phyloP scores from a whole-genome alignment of 2,888 invertebrate genomes.

The Allacma fusca region DNA sequence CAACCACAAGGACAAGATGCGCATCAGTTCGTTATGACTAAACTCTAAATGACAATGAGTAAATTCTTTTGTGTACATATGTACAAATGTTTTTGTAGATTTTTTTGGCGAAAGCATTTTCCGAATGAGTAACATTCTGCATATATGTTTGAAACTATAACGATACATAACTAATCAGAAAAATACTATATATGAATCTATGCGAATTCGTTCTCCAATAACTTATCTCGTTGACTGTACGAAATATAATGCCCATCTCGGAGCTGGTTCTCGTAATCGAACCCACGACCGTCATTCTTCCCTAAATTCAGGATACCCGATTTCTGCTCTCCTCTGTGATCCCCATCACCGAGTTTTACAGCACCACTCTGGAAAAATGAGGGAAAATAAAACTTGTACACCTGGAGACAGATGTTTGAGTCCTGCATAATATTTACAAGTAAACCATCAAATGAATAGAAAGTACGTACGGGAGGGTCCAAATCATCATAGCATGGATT shows the following conservation, averaged over 20 bases:
- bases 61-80: too few species aligned
- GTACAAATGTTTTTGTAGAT: too few species aligned
- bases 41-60: too few species aligned
- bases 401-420: neutral
- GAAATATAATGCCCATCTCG: constrained; percentile 41
- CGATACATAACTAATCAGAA: too few species aligned
- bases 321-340: constrained; percentile 24
- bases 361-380: neutral
- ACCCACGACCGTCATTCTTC: constrained; percentile 14
- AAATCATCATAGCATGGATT: constrained; percentile 44
- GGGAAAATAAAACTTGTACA: neutral
- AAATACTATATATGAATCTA: constrained; percentile 20
- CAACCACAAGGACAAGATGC: too few species aligned
- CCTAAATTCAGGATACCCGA: constrained; percentile 39
- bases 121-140: too few species aligned
- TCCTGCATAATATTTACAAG: neutral
- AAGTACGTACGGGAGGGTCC: constrained; percentile 11
- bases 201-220: constrained; percentile 44
- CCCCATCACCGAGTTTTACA: neutral
- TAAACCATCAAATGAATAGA: too few species aligned
- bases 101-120: too few species aligned
- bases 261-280: constrained; percentile 20
- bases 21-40: too few species aligned
- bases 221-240: constrained; percentile 39
- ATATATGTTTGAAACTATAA: too few species aligned